These are phyloP conservation scores for Galeopsomyia nigrocyanea DNA, from an alignment of 2,888 invertebrate species.

Conservation along the genomic window DNA sequence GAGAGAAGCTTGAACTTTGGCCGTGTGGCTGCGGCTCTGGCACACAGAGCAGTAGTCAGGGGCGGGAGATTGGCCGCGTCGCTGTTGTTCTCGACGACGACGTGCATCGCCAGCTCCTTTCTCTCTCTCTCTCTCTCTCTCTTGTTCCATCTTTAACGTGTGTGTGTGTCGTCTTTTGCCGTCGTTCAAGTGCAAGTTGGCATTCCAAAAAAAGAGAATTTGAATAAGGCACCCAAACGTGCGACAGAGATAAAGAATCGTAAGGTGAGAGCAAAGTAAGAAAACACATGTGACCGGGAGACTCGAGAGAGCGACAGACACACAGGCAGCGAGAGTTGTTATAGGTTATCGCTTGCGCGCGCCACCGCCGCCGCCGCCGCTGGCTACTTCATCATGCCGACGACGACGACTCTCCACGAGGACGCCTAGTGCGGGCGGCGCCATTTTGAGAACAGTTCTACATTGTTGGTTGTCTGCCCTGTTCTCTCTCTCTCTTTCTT, in stretches of 20 bases:
- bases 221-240: no score
- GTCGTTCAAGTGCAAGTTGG: no score
- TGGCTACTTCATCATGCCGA: constrained; percentile 35
- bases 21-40: constrained; percentile 10
- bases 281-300: no score
- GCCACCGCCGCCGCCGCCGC: constrained; percentile 42
- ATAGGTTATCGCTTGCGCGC: constrained; percentile 31
- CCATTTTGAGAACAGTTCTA: constrained; percentile 67
- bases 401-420: constrained; percentile 14
- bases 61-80: not conserved
- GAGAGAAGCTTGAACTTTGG: constrained; percentile 28
- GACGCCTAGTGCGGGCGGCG: constrained; percentile 59
- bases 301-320: no score
- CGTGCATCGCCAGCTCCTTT: constrained; percentile 10
- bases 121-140: constrained; percentile 9
- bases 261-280: no score
- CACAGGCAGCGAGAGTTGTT: no score
- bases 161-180: no score
- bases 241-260: no score
- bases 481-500: constrained; percentile 20
- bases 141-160: not conserved
- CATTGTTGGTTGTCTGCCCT: not conserved
- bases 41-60: not conserved
- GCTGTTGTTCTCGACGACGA: constrained; percentile 37
- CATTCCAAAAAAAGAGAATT: no score